Conservation (phyloP, 2,888 invertebrate genomes). For the Amphipoea lucens region DNA sequence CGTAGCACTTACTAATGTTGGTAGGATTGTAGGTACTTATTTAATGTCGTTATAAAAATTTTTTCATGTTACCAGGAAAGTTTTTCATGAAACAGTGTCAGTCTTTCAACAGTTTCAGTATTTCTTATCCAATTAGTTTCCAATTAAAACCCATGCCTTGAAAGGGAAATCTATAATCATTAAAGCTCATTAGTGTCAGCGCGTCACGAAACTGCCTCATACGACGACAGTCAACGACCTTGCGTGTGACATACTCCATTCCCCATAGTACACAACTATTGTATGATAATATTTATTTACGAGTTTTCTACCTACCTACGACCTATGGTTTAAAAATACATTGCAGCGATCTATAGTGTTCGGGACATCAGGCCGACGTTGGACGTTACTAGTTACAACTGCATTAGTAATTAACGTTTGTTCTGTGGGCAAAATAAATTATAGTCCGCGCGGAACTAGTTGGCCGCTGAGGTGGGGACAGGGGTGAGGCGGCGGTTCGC, state of each 20-base stretch:
- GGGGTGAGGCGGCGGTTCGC: no score
- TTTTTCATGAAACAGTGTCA: background rate
- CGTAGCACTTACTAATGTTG: background rate
- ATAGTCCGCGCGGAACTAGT: no score
- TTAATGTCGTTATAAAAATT: background rate
- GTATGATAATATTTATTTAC: slow-evolving; percentile 54
- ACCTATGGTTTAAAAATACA: slow-evolving; percentile 57
- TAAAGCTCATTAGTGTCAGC: slow-evolving; percentile 44
- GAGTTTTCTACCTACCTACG: slow-evolving; percentile 13
- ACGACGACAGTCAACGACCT: slow-evolving; percentile 56
- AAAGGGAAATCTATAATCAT: slow-evolving; percentile 36
- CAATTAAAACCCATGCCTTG: slow-evolving; percentile 28
- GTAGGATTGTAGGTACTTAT: background rate
- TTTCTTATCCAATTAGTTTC: slow-evolving; percentile 34
- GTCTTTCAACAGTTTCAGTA: background rate
- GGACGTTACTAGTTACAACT: slow-evolving; percentile 36
- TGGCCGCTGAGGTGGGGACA: no score
- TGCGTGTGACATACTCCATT: slow-evolving; percentile 55
- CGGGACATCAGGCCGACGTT: slow-evolving; percentile 6
- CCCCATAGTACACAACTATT: slow-evolving; percentile 52
- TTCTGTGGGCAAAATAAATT: slow-evolving; percentile 15
- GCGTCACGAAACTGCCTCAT: slow-evolving; percentile 31
- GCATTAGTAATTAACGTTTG: slow-evolving; percentile 37
- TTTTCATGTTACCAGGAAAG: no score
- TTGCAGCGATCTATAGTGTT: slow-evolving; percentile 18